Base-by-base conservation (phyloP, 1,140 invertebrate species). In the Pemphigus obesinymphae region DNA sequence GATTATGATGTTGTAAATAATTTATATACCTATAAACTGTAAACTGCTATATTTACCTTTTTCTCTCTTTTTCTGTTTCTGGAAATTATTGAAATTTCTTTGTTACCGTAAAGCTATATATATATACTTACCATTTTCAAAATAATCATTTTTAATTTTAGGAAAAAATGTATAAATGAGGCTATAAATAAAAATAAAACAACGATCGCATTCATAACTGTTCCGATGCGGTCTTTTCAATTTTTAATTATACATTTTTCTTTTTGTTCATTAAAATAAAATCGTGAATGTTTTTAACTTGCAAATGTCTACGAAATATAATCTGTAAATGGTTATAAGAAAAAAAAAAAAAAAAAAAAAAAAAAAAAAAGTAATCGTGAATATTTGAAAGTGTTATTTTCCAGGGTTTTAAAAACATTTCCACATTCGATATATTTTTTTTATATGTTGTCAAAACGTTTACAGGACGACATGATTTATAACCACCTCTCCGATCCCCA, bases 111-210 rank as follows among this genome's bases (percentile, higher is more conserved):
- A 73, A 78, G 34, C 48, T 58, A 37, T 26, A 45, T 13, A 7
- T 11, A n/a, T n/a, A n/a, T n/a, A n/a, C 13, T 11, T 45, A 37
- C 73, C 50, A 10, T 53, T 58, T 58, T 37, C 6, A 37, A 58
- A 78, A 26, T 78, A 55, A 40, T 40, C 29, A 58, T 78, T 78
- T 78, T 78, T 78, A 55, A 78, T 78, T 43, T 2, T 48, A 55
- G 50, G 48, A 61, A 58, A 70, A 70, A 43, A 31, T 31, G 29
- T 50, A 34, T 75, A 55, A 75, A 53, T 20, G 13, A 31, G 17
- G 17, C 72, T 75, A 75, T 75, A 75, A 75, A 53, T 53, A 53
- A 75, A n/a, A n/a, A n/a, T n/a, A 43, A 78, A 37, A 78, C 13
- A 10, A 78, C 55, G 40, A 37, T 26, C 29, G 31, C 50, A 23